Evolutionary conservation across 2,888 invertebrate species (phyloP), one percentile per base, ranked within the genome.

Genomic region (Philaethria dido): DNA sequence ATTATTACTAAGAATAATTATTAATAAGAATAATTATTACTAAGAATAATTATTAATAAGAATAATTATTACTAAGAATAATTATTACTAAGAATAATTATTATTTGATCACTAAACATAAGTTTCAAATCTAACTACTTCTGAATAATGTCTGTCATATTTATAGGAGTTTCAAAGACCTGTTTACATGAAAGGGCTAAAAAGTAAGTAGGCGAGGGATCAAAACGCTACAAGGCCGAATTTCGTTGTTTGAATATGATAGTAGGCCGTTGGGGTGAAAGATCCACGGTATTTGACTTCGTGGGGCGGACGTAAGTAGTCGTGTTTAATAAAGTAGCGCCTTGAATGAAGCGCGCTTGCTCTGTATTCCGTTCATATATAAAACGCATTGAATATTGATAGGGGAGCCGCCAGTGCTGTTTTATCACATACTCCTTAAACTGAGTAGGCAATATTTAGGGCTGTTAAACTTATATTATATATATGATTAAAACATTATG

Each of bases 181-280:
- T 59, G 36, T 52, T 67, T 45, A 63, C 59, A 60, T 50, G n/a
- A 50, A 64, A 59, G 47, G 25, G 39, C 47, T 42, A 54, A 61
- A 64, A 61, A 64, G 16, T 18, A 50, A 48, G 64, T 67, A 44
- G 64, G 67, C 67, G 54, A 52, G 54, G 48, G 47, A 25, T 36
- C 48, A 33, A 39, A 39, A 52, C 20, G 47, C 54, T 61, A 66
- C 61, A 66, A 69, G 67, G 60, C 39, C 20, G 20, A 66, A 55
- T 66, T 54, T 55, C 59, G 48, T 47, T 22, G 29, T 29, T 29
- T 48, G 66, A 66, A 69, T 69, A 64, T 67, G 25, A 54, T 54
- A 60, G 66, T 44, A 59, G 33, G 22, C 11, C 25, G 20, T 47
- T 13, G 36, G 29, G 63, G 39, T 66, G 14, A 62, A 66, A 69